Base-by-base conservation (phyloP, 1,140 invertebrate species). In the Asobara japonica region DNA sequence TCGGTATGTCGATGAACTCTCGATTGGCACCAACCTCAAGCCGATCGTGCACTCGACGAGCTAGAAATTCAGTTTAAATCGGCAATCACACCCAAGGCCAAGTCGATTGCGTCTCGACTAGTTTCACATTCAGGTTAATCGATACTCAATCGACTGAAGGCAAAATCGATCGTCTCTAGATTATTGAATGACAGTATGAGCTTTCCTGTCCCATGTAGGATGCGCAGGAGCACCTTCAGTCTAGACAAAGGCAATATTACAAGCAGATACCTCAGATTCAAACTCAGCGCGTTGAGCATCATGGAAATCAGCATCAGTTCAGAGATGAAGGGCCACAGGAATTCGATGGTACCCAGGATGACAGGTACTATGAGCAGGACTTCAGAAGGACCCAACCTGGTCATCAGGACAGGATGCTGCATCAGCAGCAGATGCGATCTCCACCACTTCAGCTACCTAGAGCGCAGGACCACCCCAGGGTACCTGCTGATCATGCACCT, bases 341-440 rank as follows among this genome's bases (percentile, higher is more conserved):
- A 30, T 33, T 81, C 5, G 69, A 79, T 3, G 66, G 16, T 2
- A n/a, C 74, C 1, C 82, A 83, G 62, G 74, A 79, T 18, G 74
- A 66, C 1, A 70, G 77, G 56, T 83, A 78, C 25, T 83, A 81
- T 45, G 78, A 78, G 61, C 77, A 82, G 18, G 77, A 82, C 31
- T 79, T 80, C 48, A 64, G 72, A 33, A 78, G 76, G 45, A 79
- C 76, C 4, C 79, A 78, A 6, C 66, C 77, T 3, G 69, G 78
- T 25, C 71, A 73, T 16, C 79, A 80, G 13, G 71, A 62, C 25
- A 75, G 69, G 4, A 74, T 65, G 18, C 7, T 8, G 6, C 45
- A 56, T 5, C 62, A 74, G 10, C 72, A 67, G 51, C 67, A 74
- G 25, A 65, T 70, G 16, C 25, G 70, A 67, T 61, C 68, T 16